A percentile compares a stretch with the other conserved stretches of the same genome.
Evolutionary conservation across 2,113 vertebrate species (phyloP).

Genomic region (Aptenodytes forsteri): DNA sequence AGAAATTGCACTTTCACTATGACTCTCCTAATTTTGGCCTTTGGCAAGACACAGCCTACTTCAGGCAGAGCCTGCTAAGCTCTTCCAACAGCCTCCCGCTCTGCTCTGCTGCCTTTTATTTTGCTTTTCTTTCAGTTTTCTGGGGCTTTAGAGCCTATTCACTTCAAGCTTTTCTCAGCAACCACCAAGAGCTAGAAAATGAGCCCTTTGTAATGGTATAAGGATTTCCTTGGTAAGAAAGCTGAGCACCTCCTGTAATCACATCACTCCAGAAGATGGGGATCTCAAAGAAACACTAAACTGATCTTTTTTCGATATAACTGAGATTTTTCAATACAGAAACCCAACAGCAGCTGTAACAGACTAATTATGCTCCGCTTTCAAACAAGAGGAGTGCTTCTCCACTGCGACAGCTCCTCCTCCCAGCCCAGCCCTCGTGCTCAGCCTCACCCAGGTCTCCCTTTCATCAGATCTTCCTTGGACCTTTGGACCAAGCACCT

Average conservation of each 20-base stretch:
- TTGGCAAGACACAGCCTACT: background rate
- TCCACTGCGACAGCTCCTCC: background rate
- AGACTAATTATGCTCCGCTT: background rate
- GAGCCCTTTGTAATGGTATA: background rate
- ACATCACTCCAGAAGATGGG: background rate
- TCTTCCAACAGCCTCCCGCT: background rate
- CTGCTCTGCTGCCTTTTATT: background rate
- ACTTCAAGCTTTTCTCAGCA: background rate
- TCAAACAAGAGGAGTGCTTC: background rate
- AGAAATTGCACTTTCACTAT: background rate
- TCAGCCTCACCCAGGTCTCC: background rate
- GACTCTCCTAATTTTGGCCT: background rate
- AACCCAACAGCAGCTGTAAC: background rate
- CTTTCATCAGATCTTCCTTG: too few species aligned
- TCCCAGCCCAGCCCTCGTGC: background rate
- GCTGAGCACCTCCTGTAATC: background rate
- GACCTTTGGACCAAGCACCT: too few species aligned
- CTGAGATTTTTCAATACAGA: background rate
- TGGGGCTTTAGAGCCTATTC: background rate
- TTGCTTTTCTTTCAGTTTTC: background rate
- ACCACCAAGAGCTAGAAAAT: background rate
- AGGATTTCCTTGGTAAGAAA: background rate
- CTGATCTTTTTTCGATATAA: background rate
- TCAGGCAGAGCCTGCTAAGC: background rate
- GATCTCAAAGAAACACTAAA: background rate